Evolutionary conservation across 2,888 invertebrate species (phyloP).

Genomic region (Spialia ferax): DNA sequence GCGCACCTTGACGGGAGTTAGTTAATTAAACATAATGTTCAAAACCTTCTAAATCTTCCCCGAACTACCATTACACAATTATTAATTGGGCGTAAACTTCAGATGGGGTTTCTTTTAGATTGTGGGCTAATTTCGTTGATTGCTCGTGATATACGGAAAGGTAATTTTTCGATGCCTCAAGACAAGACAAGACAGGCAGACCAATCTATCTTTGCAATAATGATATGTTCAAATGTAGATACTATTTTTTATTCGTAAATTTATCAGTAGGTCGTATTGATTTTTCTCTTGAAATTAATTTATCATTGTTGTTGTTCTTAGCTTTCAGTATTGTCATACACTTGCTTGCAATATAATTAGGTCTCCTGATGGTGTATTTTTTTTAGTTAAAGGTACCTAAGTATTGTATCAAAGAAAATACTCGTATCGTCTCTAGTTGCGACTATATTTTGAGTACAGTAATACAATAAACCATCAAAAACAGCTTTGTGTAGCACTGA

Average conservation of each 20-base stretch:
- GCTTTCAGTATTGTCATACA: too few species aligned
- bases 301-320: too few species aligned
- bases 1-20: constrained; percentile 68
- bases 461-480: constrained; percentile 13
- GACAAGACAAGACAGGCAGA: too few species aligned
- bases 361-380: too few species aligned
- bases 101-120: constrained; percentile 57
- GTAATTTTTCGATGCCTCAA: constrained; percentile 46
- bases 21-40: constrained; percentile 72
- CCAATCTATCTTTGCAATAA: constrained; percentile 9
- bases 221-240: neutral
- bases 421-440: neutral
- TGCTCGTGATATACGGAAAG: constrained; percentile 49
- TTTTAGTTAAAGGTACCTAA: too few species aligned
- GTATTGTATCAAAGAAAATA: neutral
- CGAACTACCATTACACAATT: constrained; percentile 62
- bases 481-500: constrained; percentile 30
- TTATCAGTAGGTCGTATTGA: neutral
- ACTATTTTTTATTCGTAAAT: neutral
- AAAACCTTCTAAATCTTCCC: constrained; percentile 55
- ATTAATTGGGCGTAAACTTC: constrained; percentile 77
- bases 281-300: neutral
- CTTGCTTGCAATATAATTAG: too few species aligned
- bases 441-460: constrained; percentile 1
- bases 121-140: constrained; percentile 52